A percentile compares a stretch with the other conserved stretches of the same genome.
Evolutionary conservation across 2,797 vertebrate species (phyloP).

Genomic region (Phaenicophaeus curvirostris): DNA sequence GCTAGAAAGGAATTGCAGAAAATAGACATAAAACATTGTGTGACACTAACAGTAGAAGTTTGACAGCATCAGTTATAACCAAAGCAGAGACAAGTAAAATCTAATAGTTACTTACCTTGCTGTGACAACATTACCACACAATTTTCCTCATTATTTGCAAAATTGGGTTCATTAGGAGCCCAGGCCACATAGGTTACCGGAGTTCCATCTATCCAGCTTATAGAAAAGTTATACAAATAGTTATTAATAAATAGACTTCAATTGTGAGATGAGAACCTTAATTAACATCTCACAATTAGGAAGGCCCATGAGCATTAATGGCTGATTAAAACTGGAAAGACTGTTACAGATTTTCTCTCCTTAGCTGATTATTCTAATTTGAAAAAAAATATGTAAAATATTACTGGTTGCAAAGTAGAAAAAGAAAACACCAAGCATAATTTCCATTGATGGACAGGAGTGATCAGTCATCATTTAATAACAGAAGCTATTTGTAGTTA

Average conservation of each 20-base stretch:
- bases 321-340: background rate
- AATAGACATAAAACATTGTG: background rate
- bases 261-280: background rate
- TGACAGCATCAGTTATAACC: background rate
- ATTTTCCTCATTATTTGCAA: slow-evolving; percentile 94
- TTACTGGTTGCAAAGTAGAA: background rate
- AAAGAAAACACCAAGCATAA: background rate
- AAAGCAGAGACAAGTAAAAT: background rate
- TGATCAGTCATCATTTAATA: background rate
- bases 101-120: slow-evolving; percentile 79
- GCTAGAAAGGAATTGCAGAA: background rate
- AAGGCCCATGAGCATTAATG: background rate
- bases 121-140: slow-evolving; percentile 85
- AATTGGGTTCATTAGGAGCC: slow-evolving; percentile 91
- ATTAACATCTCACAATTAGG: background rate
- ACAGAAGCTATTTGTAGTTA: background rate
- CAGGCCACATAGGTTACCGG: slow-evolving; percentile 88
- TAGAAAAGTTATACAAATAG: slow-evolving; percentile 10
- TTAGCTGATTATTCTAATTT: background rate
- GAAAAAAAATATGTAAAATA: background rate
- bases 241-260: background rate
- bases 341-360: background rate
- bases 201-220: slow-evolving; percentile 89
- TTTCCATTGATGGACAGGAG: background rate
- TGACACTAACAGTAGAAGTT: background rate